Base-by-base conservation (phyloP, 2,888 invertebrate species). In the Phaonia tiefii region DNA sequence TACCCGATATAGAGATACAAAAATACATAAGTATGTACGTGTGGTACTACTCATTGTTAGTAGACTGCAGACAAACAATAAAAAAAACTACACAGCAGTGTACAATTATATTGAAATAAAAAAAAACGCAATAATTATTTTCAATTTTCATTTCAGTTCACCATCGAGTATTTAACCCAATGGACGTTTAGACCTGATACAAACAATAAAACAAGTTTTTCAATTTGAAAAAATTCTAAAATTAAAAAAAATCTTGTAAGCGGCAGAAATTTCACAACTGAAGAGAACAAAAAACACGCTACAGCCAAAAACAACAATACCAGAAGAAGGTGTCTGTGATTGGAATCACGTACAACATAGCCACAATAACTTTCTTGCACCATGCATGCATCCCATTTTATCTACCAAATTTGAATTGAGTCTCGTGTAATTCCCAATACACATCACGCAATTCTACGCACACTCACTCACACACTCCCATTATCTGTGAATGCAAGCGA, bases 401-500 rank as follows among this genome's bases (percentile, higher is more conserved):
- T 22, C 3, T 44, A 66, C 54, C 22, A 22, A 54, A 25, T 13
- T 51, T 60, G 25, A 20, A 20, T 51, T 60, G 25, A 20, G 31
- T 72, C 42, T 66, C 56, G 67, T 60, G 37, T 69, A 54, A 39
- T 42, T 39, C 54, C 37, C 20, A 31, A 31, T n/a, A 22, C 20
- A 69, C 39, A 39, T 22, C 31, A 60, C 37, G 15, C 37, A 42
- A 31, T 37, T 8, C 17, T 63, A 42, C 39, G 22, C 22, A 49
- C 37, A 17, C 54, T 22, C 7, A 51, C 11, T 51, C 51, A 51
- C 25, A 39, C 39, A 39, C 25, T n/a, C 31, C 31, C 51, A 11
- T 31, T n/a, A 69, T 17, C 71, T 58, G 56, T 81, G 54, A 75
- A 78, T 78, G 81, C 78, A 81, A 69, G 49, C 58, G 73, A 15